Base-by-base conservation (phyloP, 2,113 vertebrate genomes). In the Varanus komodoensis region DNA sequence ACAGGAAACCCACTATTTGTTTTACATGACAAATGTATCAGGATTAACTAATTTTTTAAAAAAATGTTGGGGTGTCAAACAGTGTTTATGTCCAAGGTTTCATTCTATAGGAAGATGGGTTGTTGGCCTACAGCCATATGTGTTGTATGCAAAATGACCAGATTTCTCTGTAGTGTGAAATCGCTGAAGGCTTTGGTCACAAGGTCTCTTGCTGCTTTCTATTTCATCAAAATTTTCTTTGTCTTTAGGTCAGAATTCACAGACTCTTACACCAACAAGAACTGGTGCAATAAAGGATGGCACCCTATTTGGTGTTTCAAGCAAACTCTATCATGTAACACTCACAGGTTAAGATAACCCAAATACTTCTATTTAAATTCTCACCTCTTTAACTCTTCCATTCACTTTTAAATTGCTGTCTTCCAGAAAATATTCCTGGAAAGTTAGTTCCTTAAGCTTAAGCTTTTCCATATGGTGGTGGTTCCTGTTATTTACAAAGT, bases 61-160 rank as follows among this genome's bases (percentile, higher is more conserved):
- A 87, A 71, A 94, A 95, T 96, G 94, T 95, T 93, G 88, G 84
- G 38, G 68, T 91, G 89, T 92, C 93, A 93, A 95, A 92, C 94
- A 95, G 87, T 95, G 92, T 97, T 97, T 97, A 94, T 90, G 93
- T 87, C 91, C 90, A 97, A 95, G 95, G 90, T 94, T 54, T 93
- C 75, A 8, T 89, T 90, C 92, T 92, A 91, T 92, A 61, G 89
- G 93, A 90, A 96, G 94, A 94, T 90, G 90, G 89, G 4, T 57
- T 87, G 5, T 89, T 96, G 96, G 96, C 93, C 0, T 6, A 21
- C 0, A 68, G 94, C 96, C 96, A 95, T 86, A n/a, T 90, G 90
- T 78, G 34, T 75, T 92, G 32, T 85, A 89, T 57, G 94, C 88
- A 85, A 92, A 83, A 92, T 88, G 73, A 0, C 82, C 90, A 87